Percentiles rank a stretch among this genome's conserved stretches.
These are phyloP conservation scores for Pachycephala philippinensis DNA, from an alignment of 2,113 vertebrate genomes.

Conservation along the genomic window DNA sequence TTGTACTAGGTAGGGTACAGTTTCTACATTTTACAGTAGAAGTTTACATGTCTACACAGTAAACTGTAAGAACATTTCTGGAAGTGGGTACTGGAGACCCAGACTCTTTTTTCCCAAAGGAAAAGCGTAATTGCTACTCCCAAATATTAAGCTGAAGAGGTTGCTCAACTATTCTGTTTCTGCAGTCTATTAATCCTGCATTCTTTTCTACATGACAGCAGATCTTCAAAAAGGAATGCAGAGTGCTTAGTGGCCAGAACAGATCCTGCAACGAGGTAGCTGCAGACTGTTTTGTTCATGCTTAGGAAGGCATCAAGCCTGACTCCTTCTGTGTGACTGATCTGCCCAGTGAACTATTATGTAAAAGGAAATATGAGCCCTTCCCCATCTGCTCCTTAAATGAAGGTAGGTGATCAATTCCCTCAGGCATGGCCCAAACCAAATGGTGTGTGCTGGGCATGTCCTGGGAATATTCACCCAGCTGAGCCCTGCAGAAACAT, in stretches of 20 bases:
- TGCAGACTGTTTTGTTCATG: neutral
- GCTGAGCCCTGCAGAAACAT: neutral
- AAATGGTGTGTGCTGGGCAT: neutral
- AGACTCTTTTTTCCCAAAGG: neutral
- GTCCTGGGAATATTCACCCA: neutral
- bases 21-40: neutral
- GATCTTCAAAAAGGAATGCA: neutral
- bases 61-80: neutral
- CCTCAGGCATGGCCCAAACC: neutral
- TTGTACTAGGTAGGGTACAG: neutral
- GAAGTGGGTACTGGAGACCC: neutral
- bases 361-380: neutral
- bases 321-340: neutral
- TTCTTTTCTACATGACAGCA: neutral
- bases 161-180: neutral
- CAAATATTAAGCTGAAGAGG: neutral
- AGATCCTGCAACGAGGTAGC: neutral
- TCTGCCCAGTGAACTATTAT: neutral
- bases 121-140: neutral
- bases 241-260: neutral
- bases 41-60: neutral
- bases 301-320: neutral
- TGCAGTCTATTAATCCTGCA: neutral
- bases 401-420: neutral
- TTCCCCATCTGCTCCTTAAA: neutral